Evolutionary conservation across 2,113 vertebrate genomes (phyloP).

Genomic region (Gallinago undulata): DNA sequence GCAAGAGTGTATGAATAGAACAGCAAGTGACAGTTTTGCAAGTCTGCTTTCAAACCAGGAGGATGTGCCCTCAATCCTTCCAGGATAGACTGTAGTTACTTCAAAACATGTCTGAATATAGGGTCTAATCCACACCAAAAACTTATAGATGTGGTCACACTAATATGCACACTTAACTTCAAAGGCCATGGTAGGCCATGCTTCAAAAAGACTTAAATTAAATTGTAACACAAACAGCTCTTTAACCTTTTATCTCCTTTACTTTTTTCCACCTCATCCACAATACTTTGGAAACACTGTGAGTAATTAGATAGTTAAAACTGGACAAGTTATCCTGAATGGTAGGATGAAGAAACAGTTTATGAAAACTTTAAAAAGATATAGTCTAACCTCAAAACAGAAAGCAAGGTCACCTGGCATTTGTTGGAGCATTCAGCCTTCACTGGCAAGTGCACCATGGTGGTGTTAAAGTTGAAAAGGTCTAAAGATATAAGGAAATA

Average conservation of each 20-base stretch:
- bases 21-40: conserved; percentile 55
- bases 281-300: not conserved
- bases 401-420: not conserved
- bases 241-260: not conserved
- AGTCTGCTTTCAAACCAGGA: not conserved
- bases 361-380: not conserved
- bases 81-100: not conserved
- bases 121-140: not conserved
- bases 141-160: not conserved
- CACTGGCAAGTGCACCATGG: not conserved
- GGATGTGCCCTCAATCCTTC: conserved; percentile 31
- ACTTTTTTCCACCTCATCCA: not conserved
- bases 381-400: not conserved
- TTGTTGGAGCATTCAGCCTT: not conserved
- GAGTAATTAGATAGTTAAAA: not conserved
- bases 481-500: not conserved
- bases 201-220: not conserved
- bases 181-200: not conserved
- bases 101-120: not conserved
- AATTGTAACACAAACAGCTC: not conserved
- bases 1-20: conserved; percentile 22
- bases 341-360: not conserved
- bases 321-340: not conserved
- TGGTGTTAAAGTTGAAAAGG: not conserved
- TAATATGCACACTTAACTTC: not conserved